These are phyloP conservation scores for Xylota sylvarum DNA, from an alignment of 2,888 invertebrate species.

Conservation along the genomic window DNA sequence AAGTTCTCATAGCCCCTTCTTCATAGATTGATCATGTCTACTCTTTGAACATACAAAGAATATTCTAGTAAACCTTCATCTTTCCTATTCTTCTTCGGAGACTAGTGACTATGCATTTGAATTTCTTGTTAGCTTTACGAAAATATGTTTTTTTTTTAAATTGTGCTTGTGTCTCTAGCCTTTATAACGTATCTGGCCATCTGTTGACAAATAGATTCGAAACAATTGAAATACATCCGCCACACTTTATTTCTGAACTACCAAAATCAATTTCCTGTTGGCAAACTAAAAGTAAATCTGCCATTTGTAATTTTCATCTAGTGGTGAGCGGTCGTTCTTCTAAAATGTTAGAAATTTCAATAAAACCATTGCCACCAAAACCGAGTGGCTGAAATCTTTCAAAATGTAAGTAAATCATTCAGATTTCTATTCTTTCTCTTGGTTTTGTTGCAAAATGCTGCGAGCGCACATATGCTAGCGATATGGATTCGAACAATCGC, in stretches of 20 bases:
- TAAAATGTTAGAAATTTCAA: not conserved
- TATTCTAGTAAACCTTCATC: too few relatives aligned
- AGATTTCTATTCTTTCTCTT: not conserved
- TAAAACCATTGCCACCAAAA: not conserved
- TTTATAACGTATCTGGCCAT: not conserved
- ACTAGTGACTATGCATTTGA: too few relatives aligned
- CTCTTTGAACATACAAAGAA: too few relatives aligned
- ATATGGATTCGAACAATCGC: not conserved
- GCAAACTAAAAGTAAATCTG: not conserved
- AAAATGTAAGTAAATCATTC: slow-evolving; percentile 12
- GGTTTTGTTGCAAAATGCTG: slow-evolving; percentile 11
- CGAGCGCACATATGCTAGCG: slow-evolving; percentile 12
- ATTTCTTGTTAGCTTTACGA: too few relatives aligned
- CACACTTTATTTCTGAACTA: slow-evolving; percentile 35
- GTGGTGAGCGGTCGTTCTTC: not conserved
- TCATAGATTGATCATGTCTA: too few relatives aligned
- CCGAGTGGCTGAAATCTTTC: not conserved
- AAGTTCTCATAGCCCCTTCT: too few relatives aligned
- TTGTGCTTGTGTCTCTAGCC: not conserved
- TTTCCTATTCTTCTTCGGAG: too few relatives aligned
- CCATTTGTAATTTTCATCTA: slow-evolving; percentile 11
- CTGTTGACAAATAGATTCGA: slow-evolving; percentile 9
- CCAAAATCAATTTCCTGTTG: slow-evolving; percentile 31
- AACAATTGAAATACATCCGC: not conserved
- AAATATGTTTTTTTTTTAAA: not conserved